Conservation (phyloP, 2,797 vertebrate genomes). For the Coregonus sp. region DNA sequence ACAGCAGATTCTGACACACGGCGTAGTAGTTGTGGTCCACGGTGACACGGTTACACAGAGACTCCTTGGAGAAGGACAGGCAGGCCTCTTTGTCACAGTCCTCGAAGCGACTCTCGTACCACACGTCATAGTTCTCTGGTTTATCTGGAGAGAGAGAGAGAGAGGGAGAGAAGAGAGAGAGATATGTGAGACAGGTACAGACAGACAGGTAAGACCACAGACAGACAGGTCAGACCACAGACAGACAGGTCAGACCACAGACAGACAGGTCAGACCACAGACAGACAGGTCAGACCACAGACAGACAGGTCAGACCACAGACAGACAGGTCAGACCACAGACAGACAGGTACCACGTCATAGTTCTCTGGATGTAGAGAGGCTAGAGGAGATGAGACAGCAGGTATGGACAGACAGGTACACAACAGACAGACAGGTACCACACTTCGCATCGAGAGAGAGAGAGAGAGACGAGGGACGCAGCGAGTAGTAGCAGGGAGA, state of each 20-base stretch:
- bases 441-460: too few relatives aligned
- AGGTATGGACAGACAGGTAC: too few relatives aligned
- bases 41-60: conserved; percentile 91
- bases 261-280: not conserved
- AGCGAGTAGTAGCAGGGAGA: too few relatives aligned
- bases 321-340: not conserved
- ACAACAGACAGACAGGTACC: not conserved
- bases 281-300: not conserved
- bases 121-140: conserved; percentile 94
- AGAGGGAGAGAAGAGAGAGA: conserved; percentile 32
- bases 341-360: conserved; percentile 68
- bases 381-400: conserved; percentile 8
- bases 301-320: not conserved
- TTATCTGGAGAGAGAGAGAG: conserved; percentile 81
- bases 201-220: not conserved
- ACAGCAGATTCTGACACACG: conserved; percentile 96
- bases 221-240: not conserved
- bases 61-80: conserved; percentile 98
- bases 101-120: conserved; percentile 98
- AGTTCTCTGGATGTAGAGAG: conserved; percentile 82
- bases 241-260: not conserved
- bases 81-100: conserved; percentile 98
- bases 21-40: conserved; percentile 99
- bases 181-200: conserved; percentile 85
- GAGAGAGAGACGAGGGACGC: too few relatives aligned